These are phyloP conservation scores for Sebastes itinus DNA, from an alignment of 2,797 vertebrate species.

Conservation along the genomic window DNA sequence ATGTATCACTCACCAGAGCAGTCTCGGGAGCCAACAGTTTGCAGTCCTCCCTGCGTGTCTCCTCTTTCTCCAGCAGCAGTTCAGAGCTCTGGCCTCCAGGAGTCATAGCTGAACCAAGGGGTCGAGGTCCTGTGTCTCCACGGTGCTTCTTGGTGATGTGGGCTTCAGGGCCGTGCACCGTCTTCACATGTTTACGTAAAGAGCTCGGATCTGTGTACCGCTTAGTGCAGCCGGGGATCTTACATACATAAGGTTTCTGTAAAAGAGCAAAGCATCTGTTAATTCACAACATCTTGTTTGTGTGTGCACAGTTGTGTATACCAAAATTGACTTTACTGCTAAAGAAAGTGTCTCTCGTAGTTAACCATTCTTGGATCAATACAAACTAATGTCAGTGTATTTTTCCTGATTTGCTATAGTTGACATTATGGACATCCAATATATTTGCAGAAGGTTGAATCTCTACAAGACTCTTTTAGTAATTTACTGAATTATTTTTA, in stretches of 20 bases:
- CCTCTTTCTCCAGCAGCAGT: constrained; percentile 90
- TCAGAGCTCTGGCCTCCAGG: constrained; percentile 82
- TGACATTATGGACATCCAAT: background rate
- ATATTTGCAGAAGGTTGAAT: background rate
- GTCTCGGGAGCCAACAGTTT: constrained; percentile 90
- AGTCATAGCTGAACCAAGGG: constrained; percentile 73
- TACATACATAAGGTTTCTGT: constrained; percentile 97
- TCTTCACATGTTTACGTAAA: constrained; percentile 96
- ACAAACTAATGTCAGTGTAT: background rate
- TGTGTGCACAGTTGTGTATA: background rate
- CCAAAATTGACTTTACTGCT: background rate
- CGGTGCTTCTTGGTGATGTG: constrained; percentile 97
- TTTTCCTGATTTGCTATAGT: background rate
- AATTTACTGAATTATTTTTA: background rate
- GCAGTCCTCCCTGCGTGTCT: constrained; percentile 87
- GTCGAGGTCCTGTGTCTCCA: constrained; percentile 87
- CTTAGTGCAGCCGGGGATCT: constrained; percentile 97
- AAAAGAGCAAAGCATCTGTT: constrained; percentile 5
- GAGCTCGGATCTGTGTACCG: constrained; percentile 98
- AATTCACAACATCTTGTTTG: background rate
- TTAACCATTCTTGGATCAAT: background rate
- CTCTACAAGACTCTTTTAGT: background rate
- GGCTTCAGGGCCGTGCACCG: constrained; percentile 95
- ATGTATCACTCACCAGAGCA: constrained; percentile 81
- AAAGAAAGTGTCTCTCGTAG: background rate